Conservation (phyloP, 2,113 vertebrate species). For the Sylvia atricapilla region DNA sequence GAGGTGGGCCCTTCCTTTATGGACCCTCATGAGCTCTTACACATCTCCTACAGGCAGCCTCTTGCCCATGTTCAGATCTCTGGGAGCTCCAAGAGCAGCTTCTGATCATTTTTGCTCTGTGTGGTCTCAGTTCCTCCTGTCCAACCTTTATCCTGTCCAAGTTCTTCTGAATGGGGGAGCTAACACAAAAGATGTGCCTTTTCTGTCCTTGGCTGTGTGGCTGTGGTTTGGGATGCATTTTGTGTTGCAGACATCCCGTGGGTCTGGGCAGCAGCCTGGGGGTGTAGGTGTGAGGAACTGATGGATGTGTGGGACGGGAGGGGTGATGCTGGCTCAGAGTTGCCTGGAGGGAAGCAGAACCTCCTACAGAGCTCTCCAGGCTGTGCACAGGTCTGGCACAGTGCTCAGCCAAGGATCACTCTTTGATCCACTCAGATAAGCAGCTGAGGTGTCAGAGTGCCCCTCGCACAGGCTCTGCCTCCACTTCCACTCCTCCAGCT, state of each 20-base stretch:
- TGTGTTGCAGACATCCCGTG: not conserved
- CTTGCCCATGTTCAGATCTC: not conserved
- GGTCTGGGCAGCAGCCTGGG: not conserved
- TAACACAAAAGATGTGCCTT: not conserved
- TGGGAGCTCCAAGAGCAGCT: not conserved
- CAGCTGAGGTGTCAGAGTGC: not conserved
- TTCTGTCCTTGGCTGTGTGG: not conserved
- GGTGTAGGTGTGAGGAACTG: not conserved
- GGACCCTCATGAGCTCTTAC: not conserved
- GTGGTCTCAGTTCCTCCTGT: not conserved
- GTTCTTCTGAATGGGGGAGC: not conserved
- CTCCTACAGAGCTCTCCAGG: not conserved
- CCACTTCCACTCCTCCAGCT: not conserved
- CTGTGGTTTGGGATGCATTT: not conserved
- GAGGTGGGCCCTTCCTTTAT: not conserved
- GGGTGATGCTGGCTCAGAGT: not conserved
- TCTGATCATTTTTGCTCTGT: not conserved
- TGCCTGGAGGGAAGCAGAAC: not conserved
- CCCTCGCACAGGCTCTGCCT: not conserved
- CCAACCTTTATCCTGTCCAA: not conserved
- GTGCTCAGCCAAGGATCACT: not conserved
- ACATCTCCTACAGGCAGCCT: not conserved
- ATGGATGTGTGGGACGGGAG: not conserved
- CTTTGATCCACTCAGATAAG: not conserved
- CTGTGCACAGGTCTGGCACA: not conserved